Percentiles rank a stretch among this genome's conserved stretches.
These are phyloP conservation scores for Thripadectes ignobilis DNA, from an alignment of 2,797 vertebrate species.

Conservation along the genomic window DNA sequence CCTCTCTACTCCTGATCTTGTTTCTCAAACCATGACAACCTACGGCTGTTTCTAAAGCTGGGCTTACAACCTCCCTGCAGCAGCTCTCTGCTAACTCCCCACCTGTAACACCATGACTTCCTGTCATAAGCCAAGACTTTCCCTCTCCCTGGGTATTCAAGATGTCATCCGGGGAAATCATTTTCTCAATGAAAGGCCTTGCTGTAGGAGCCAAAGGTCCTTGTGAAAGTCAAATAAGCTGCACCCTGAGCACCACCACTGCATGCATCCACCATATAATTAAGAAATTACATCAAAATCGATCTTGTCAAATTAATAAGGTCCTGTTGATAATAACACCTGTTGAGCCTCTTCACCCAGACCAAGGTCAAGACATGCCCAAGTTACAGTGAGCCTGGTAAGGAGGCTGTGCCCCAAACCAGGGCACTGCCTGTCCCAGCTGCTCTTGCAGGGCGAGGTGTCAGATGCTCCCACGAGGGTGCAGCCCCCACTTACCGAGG, in stretches of 20 bases:
- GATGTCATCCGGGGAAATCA: neutral
- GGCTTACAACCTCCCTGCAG: neutral
- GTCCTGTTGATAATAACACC: neutral
- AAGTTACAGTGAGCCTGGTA: neutral
- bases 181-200: neutral
- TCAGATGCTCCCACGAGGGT: neutral
- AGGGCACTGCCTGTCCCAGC: fast-evolving
- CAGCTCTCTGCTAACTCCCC: neutral
- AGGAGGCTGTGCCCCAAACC: neutral
- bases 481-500: constrained; percentile 78
- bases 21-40: neutral
- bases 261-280: fast-evolving
- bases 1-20: neutral
- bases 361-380: neutral
- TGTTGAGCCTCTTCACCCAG: neutral
- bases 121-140: neutral
- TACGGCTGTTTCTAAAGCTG: neutral
- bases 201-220: neutral
- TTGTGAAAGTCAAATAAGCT: neutral
- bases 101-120: no score
- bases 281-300: neutral
- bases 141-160: fast-evolving
- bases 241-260: neutral
- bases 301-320: neutral
- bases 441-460: fast-evolving